Percentiles rank a stretch among this genome's conserved stretches.
Conservation (phyloP, 30 jellyfish, hydroid and myxozoan species). For the Hydra vulgaris region DNA sequence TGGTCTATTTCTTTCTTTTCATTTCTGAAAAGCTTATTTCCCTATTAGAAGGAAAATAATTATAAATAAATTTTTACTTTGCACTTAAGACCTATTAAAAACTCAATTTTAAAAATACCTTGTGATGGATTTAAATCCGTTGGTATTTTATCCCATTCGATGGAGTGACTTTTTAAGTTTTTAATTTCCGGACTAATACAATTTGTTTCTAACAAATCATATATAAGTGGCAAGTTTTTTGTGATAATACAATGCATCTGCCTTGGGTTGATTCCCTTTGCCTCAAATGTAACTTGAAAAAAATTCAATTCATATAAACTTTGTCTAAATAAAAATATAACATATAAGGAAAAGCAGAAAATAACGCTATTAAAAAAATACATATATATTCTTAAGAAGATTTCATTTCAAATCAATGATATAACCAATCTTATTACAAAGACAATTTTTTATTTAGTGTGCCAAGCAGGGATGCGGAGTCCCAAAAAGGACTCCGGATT, state of each 20-base stretch:
- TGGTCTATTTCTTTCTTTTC: too few relatives aligned
- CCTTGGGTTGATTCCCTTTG: constrained; percentile 40
- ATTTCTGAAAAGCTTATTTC: too few relatives aligned
- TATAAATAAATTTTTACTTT: too few relatives aligned
- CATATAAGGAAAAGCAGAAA: background rate
- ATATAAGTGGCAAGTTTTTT: constrained; percentile 25
- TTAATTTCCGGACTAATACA: constrained; percentile 4
- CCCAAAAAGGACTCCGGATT: too few relatives aligned
- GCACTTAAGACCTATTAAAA: too few relatives aligned
- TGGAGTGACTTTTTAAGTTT: background rate
- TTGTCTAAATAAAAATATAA: background rate
- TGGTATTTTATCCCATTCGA: constrained; percentile 42
- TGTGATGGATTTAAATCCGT: constrained; percentile 34
- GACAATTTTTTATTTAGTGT: too few relatives aligned
- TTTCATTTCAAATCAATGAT: too few relatives aligned
- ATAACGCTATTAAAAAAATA: background rate
- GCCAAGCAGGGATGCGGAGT: too few relatives aligned
- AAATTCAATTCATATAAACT: background rate
- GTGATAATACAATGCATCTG: constrained; percentile 40
- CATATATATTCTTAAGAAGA: too few relatives aligned
- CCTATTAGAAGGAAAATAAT: too few relatives aligned
- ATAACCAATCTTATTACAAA: too few relatives aligned
- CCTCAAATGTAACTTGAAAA: constrained; percentile 29
- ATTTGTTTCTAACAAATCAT: constrained; percentile 6
- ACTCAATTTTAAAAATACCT: constrained; percentile 25